Base-by-base conservation (phyloP, 2,113 vertebrate genomes). In the Mungos mungo region DNA sequence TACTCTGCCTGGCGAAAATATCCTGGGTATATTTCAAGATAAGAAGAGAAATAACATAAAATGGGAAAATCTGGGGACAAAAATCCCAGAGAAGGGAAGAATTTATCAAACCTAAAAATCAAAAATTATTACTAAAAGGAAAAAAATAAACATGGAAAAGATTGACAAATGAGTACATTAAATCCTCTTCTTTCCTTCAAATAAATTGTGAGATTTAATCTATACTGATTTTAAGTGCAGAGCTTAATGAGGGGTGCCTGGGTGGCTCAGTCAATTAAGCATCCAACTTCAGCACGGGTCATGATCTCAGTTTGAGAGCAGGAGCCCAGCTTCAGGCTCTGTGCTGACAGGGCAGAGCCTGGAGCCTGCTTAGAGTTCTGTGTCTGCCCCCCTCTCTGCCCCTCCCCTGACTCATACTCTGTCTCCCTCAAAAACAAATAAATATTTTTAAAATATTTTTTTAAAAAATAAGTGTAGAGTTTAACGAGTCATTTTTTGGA, bases 81-180 rank as follows among this genome's bases (percentile, higher is more conserved):
- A 50, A 16, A 89, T 21, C 19, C 27, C 54, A 74, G n/a, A 57
- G 35, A 52, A 74, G n/a, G 45, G 35, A 52, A 38, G 7, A 71
- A 27, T 71, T 95, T 81, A 41, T 92, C 65, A 87, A 90, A 90
- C 45, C 52, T 83, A 90, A 52, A 16, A 95, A 66, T 66, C 54
- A 77, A 84, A 95, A 84, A 16, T 41, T 41, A 60, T 38, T 79
- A 90, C 23, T 23, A 77, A 21, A 77, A 85, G 47, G 87, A 69
- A 85, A 95, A 3, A 79, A 89, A 81, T 16, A 82, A 91, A 63
- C 35, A 90, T 27, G 68, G 29, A 54, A 19, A 95, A 85, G 33
- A 38, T 5, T 50, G 12, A 90, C 3, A 65, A 41, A 23, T 31
- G 12, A 74, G 29, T 66, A 95, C 6, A 65, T 65, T 81, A 95